A percentile compares a stretch with the other conserved stretches of the same genome.
These are phyloP conservation scores for Dasysyrphus tricinctus DNA, from an alignment of 2,888 invertebrate species.

Conservation along the genomic window DNA sequence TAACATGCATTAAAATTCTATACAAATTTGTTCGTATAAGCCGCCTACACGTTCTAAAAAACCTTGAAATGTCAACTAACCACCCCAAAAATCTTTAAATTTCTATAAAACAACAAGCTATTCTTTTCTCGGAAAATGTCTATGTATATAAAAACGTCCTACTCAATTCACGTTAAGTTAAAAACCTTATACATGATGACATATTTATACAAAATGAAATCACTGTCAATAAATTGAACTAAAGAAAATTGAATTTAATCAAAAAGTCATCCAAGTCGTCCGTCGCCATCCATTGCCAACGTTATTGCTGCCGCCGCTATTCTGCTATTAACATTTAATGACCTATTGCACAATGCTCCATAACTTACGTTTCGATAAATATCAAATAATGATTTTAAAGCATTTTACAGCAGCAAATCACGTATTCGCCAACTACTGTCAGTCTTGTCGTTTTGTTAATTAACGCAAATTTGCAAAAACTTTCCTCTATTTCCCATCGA, in stretches of 20 bases:
- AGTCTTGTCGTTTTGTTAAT: constrained; percentile 14
- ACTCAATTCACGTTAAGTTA: not conserved
- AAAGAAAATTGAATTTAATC: not conserved
- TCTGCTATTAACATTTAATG: not conserved
- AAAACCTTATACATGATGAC: not conserved
- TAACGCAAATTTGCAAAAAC: constrained; percentile 18
- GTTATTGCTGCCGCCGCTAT: not conserved
- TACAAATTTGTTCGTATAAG: too few relatives aligned
- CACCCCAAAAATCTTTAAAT: too few relatives aligned
- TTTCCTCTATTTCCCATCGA: not conserved
- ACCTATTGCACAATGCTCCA: not conserved
- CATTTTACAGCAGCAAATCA: not conserved
- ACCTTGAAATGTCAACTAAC: too few relatives aligned
- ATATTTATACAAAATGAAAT: not conserved
- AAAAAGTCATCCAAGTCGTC: not conserved
- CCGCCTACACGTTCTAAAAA: too few relatives aligned
- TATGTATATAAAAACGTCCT: not conserved
- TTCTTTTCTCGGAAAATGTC: too few relatives aligned
- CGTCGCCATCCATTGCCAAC: not conserved
- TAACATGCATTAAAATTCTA: too few relatives aligned
- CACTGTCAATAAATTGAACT: not conserved
- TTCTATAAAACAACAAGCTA: too few relatives aligned
- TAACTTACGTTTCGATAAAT: constrained; percentile 7
- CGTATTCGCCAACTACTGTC: not conserved
- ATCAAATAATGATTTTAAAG: not conserved